These are phyloP conservation scores for Stigmatopora nigra DNA, from an alignment of 2,113 vertebrate genomes.

Conservation along the genomic window DNA sequence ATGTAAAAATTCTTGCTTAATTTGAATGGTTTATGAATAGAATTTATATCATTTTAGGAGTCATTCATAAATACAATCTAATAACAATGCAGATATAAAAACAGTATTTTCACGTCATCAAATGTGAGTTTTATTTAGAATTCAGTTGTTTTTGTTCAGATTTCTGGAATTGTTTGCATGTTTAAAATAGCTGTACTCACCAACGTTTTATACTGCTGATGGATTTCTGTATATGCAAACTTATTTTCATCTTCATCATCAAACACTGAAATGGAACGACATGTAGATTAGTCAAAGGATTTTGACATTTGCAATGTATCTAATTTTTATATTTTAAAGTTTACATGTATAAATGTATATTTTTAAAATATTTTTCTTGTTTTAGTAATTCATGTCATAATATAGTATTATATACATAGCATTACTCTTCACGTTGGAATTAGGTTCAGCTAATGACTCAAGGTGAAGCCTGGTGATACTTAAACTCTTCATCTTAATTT, in stretches of 20 bases:
- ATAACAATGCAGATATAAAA: no score
- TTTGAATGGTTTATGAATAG: no score
- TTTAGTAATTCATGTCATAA: background rate
- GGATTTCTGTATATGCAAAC: slow-evolving; percentile 92
- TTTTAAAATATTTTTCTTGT: background rate
- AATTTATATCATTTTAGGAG: no score
- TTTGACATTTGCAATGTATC: background rate
- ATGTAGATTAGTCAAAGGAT: background rate
- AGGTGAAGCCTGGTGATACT: background rate
- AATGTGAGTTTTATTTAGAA: no score
- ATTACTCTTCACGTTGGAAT: background rate
- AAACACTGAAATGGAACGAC: slow-evolving; percentile 76
- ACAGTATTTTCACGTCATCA: no score
- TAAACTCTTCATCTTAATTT: background rate
- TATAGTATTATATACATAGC: background rate
- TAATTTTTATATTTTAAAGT: background rate
- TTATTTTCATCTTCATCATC: slow-evolving; percentile 98
- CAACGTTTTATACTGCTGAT: slow-evolving; percentile 91
- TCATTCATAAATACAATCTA: no score
- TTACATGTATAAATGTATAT: no score
- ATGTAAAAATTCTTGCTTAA: background rate
- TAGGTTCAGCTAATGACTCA: background rate
- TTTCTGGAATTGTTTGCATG: background rate
- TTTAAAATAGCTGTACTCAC: slow-evolving; percentile 68
- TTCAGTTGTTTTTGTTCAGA: background rate